These are phyloP conservation scores for Patagioenas fasciata DNA, from an alignment of 2,113 vertebrate species.

Conservation along the genomic window DNA sequence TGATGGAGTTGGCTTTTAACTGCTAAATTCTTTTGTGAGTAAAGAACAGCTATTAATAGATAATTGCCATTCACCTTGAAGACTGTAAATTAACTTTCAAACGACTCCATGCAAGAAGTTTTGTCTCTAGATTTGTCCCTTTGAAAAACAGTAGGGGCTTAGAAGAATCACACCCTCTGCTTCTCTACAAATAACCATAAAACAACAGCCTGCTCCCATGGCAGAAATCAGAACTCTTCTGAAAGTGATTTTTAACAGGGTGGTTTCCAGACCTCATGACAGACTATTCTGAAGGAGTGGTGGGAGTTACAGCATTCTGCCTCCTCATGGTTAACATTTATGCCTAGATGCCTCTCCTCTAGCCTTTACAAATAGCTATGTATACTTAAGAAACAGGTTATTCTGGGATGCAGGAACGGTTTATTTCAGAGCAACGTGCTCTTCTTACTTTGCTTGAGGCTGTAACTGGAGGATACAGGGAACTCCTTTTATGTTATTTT, in stretches of 20 bases:
- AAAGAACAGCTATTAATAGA: constrained; percentile 40
- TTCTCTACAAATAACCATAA: neutral
- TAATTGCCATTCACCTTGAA: constrained; percentile 19
- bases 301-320: neutral
- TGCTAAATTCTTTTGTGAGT: neutral
- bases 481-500: neutral
- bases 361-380: neutral
- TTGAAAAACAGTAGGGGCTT: neutral
- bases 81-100: constrained; percentile 3
- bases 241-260: neutral
- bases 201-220: neutral
- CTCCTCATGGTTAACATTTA: neutral
- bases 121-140: neutral
- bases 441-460: neutral
- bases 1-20: constrained; percentile 42
- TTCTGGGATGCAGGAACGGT: neutral
- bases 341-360: neutral
- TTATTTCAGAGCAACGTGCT: neutral
- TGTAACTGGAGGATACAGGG: neutral
- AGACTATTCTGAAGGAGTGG: neutral
- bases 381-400: neutral
- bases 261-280: neutral
- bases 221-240: neutral
- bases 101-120: neutral
- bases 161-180: neutral